Evolutionary conservation across 2,888 invertebrate species (phyloP).

Genomic region (Drosophila kokeensis): DNA sequence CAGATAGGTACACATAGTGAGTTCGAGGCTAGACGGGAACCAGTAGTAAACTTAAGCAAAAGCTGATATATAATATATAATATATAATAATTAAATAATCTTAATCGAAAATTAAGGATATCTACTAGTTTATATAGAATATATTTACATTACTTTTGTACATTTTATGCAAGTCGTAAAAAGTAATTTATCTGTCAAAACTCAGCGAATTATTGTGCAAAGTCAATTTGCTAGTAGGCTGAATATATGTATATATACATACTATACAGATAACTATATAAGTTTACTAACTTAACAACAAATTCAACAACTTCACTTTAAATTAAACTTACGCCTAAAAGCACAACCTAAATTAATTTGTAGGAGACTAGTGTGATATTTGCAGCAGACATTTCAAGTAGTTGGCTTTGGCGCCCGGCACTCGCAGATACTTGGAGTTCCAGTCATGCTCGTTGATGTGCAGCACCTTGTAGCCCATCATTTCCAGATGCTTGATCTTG

Average conservation of each 20-base stretch:
- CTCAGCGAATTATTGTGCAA: neutral
- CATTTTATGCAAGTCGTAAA: neutral
- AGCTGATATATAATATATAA: neutral
- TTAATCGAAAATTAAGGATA: neutral
- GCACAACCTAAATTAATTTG: neutral
- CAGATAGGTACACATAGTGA: no score
- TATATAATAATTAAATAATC: neutral
- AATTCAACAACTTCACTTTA: constrained; percentile 6
- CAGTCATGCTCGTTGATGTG: constrained; percentile 86
- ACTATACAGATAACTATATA: neutral
- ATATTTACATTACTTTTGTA: neutral
- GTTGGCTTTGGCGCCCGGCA: constrained; percentile 85
- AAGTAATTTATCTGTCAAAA: neutral
- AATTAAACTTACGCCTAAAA: constrained; percentile 24
- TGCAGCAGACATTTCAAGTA: constrained; percentile 85
- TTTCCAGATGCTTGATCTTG: constrained; percentile 87
- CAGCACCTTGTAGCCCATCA: constrained; percentile 88
- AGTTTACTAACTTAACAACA: neutral
- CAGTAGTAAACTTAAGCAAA: neutral
- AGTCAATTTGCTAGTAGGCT: neutral
- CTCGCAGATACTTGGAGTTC: constrained; percentile 86
- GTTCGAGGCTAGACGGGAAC: no score
- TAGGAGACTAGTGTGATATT: constrained; percentile 56
- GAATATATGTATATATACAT: neutral
- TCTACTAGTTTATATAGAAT: neutral